Conservation (phyloP, 2,797 vertebrate genomes). For the Kryptolebias ocellatus region DNA sequence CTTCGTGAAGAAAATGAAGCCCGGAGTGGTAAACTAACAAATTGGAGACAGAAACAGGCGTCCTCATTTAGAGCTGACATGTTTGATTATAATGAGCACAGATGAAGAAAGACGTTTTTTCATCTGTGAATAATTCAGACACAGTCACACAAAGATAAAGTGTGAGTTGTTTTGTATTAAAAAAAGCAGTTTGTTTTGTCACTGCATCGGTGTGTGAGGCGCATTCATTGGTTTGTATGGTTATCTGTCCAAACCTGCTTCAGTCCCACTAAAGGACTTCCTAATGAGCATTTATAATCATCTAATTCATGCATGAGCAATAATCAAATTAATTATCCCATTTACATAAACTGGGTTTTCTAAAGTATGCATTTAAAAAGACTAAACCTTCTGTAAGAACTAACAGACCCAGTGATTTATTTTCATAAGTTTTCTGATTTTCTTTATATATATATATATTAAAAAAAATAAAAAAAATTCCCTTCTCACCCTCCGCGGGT, state of each 20-base stretch:
- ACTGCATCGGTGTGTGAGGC: background rate
- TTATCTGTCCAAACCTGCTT: constrained; percentile 6
- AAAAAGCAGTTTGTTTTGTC: background rate
- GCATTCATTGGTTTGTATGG: constrained; percentile 4
- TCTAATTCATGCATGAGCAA: constrained; percentile 19
- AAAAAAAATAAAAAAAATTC: too few relatives aligned
- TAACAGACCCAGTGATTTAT: background rate
- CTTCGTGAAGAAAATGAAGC: background rate
- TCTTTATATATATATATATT: too few relatives aligned
- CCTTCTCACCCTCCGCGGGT: too few relatives aligned
- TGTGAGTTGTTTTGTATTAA: constrained; percentile 8
- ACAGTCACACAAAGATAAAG: constrained; percentile 8
- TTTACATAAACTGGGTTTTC: constrained; percentile 1
- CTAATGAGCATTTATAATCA: constrained; percentile 10
- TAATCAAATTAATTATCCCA: constrained; percentile 18
- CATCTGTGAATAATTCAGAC: constrained; percentile 7
- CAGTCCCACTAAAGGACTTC: background rate
- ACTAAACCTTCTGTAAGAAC: background rate
- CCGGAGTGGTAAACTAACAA: background rate
- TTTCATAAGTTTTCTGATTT: too few relatives aligned
- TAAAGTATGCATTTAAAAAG: background rate
- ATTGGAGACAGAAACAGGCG: background rate
- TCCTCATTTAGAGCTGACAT: constrained; percentile 13
- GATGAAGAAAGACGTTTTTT: constrained; percentile 14
- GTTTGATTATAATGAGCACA: constrained; percentile 26